Evolutionary conservation across 2,113 vertebrate species (phyloP), one percentile per base, ranked within the genome.

Genomic region (Malurus melanocephalus): DNA sequence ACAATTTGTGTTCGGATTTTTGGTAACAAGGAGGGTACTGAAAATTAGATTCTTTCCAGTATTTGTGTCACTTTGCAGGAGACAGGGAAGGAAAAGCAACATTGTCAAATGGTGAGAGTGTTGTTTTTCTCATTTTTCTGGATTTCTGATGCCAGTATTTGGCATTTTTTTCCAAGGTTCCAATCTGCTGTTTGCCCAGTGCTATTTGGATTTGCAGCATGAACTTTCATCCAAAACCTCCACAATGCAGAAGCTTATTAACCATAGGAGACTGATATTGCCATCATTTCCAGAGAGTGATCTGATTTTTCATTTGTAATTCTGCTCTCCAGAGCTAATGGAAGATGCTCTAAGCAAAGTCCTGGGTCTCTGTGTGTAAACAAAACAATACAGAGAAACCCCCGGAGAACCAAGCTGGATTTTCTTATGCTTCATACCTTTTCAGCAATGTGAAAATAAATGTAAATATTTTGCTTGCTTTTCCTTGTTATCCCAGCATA

Each of bases 141-240:
- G 16, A 38, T 7, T 80, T 95, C 91, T 59, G 45, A 46, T 80
- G 13, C 2, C 52, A 90, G 61, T 11, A 7, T 72, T 72, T 94
- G 64, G n/a, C 71, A 27, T 89, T 94, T 93, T 48, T 95, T 87
- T 94, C 68, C 67, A 51, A 61, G 49, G 69, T 79, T 92, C 38
- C 43, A 74, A 18, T 79, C 75, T 2, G 51, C 46, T 91, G 83
- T 85, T 94, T 67, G 38, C 56, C 53, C 62, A 78, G 53, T 51
- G 85, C 32, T 61, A 33, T 72, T 61, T 95, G 93, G 73, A 93
- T 97, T 96, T 96, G 93, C 86, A 85, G 32, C 59, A 22, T 62
- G 76, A 91, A 87, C 79, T 91, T 85, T 80, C 61, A 92, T 89
- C 64, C 59, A 79, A 90, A 83, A 64, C n/a, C 23, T 24, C 67